phyloP scores from a whole-genome alignment of 2,113 vertebrate genomes.

The Rhipidura dahli region DNA sequence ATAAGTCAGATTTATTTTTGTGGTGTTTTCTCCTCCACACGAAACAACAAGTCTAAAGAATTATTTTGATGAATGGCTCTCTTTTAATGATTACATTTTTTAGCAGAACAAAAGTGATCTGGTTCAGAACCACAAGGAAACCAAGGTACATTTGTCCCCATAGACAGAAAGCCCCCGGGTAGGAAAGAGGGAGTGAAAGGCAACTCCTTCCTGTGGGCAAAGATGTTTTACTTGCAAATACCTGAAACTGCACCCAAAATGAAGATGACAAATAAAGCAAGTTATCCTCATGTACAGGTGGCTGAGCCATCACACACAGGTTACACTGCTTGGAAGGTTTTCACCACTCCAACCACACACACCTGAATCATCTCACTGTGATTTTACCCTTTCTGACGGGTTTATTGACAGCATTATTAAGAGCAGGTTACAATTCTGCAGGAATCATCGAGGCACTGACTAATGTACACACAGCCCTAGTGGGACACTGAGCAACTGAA shows the following conservation, averaged over 20 bases:
- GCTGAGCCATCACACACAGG: neutral
- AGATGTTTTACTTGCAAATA: neutral
- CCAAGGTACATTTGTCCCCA: neutral
- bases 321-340: neutral
- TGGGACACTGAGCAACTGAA: neutral
- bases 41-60: neutral
- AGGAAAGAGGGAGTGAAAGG: neutral
- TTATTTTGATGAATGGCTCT: neutral
- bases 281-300: neutral
- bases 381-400: neutral
- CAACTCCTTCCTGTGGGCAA: neutral
- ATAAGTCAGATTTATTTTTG: neutral
- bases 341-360: neutral
- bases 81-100: neutral
- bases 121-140: neutral
- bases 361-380: neutral
- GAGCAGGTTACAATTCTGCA: neutral
- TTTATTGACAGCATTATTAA: neutral
- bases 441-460: neutral
- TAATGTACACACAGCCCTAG: neutral
- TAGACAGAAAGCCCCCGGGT: fast-evolving
- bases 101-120: neutral
- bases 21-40: neutral
- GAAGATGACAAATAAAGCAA: neutral
- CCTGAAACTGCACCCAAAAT: neutral